Evolutionary conservation across 2,113 vertebrate genomes (phyloP).

Genomic region (Myrmecobius fasciatus): DNA sequence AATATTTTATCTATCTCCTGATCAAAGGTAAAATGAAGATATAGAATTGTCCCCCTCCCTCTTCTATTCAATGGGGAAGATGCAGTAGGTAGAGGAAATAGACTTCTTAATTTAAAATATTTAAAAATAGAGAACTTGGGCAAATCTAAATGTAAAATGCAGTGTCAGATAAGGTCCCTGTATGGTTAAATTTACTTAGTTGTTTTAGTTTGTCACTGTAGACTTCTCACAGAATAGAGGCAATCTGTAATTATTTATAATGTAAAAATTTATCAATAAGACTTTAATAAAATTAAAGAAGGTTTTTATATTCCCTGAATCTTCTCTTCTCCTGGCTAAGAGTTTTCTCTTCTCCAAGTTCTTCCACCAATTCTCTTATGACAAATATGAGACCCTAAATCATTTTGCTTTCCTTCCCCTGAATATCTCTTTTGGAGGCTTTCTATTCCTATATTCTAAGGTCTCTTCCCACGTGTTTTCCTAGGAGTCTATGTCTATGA

Average conservation of each 20-base stretch:
- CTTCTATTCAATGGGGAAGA: neutral
- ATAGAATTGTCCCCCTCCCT: neutral
- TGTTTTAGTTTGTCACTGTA: neutral
- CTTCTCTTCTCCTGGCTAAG: no score
- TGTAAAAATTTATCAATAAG: neutral
- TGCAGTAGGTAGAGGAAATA: neutral
- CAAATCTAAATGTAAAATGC: neutral
- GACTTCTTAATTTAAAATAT: neutral
- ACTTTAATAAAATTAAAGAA: neutral
- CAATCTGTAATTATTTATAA: neutral
- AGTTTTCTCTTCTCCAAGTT: neutral
- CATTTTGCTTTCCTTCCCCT: neutral
- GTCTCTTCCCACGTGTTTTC: neutral
- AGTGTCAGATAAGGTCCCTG: neutral
- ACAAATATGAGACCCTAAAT: neutral
- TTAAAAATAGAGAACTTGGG: neutral
- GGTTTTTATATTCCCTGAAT: no score
- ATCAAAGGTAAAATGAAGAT: neutral
- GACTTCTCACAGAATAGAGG: neutral
- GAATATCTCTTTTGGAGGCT: neutral
- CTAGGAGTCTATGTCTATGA: neutral
- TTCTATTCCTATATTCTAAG: neutral
- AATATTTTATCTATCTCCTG: neutral
- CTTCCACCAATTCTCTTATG: neutral
- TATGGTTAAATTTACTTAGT: neutral